phyloP scores from a whole-genome alignment of 1,140 invertebrate genomes.

The Drusus annulatus region DNA sequence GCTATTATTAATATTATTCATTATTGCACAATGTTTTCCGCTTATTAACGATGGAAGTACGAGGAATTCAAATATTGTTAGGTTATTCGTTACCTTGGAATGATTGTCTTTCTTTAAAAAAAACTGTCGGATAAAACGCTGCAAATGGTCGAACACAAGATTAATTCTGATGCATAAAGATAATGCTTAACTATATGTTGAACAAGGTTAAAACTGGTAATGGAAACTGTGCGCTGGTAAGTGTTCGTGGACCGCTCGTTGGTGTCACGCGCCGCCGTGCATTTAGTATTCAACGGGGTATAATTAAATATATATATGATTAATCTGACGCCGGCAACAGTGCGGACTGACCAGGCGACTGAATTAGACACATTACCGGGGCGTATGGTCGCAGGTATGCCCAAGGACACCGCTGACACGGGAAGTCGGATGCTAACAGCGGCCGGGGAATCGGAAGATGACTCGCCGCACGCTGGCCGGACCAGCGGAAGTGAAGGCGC shows the following conservation, averaged over 20 bases:
- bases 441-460: neutral
- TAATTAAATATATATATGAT: constrained; percentile 50
- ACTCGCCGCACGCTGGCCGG: neutral
- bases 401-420: neutral
- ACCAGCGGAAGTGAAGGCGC: neutral
- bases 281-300: constrained; percentile 40
- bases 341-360: neutral
- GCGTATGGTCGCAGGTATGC: neutral
- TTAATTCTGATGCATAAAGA: too few species aligned
- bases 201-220: too few species aligned
- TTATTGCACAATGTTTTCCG: too few species aligned
- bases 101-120: too few species aligned
- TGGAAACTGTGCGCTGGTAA: neutral
- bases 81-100: too few species aligned
- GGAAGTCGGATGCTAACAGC: neutral
- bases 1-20: too few species aligned
- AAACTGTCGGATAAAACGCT: neutral
- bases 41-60: too few species aligned
- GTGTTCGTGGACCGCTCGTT: constrained; percentile 10
- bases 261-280: neutral
- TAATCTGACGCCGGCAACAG: constrained; percentile 23
- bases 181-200: too few species aligned
- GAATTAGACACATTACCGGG: constrained; percentile 25
- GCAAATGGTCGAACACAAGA: neutral
- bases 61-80: too few species aligned